Evolutionary conservation across 2,113 vertebrate genomes (phyloP), one percentile per base, ranked within the genome.

Genomic region (Pangasianodon hypophthalmus): DNA sequence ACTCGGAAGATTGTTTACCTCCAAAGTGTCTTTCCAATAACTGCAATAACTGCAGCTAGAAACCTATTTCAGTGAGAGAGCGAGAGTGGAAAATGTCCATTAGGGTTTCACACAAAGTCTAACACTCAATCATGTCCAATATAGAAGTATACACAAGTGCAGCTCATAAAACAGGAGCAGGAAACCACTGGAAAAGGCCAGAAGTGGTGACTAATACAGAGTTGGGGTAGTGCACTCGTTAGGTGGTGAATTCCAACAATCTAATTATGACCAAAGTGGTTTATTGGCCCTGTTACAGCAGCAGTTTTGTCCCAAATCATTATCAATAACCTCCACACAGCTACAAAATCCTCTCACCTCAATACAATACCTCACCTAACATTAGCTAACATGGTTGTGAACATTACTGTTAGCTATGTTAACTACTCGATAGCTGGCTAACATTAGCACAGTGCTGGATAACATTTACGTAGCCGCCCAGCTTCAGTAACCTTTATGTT

Each of bases 111-210:
- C 69, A 32, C 69, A 73, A 73, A 41, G 13, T 7, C 32, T 37
- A 71, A 37, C 67, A 71, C n/a, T 73, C 69, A 73, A 41, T 73
- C n/a, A 41, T 41, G 69, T 73, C 69, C 69, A 73, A 73, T 73
- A 8, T 37, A 37, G 32, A 73, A 41, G 37, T 41, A 41, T 73
- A 73, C 18, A 19, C 24, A 37, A 37, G n/a, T 71, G 14, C 67
- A 73, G 18, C 18, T 73, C 69, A 73, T 73, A 41, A 73, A 19
- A 73, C 69, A 41, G 69, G 37, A 19, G 19, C 32, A 73, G 18
- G 32, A 73, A 41, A 73, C 41, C 32, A 73, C 32, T 19, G 32
- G 37, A 41, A 73, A 73, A 73, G 16, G n/a, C 37, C 69, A 73
- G 32, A 41, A 41, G 37, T 18, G 2, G 37, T 73, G 69, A 73